Evolutionary conservation across 2,797 vertebrate species (phyloP), one percentile per base, ranked within the genome.

Genomic region (Paedocypris micromegethes): DNA sequence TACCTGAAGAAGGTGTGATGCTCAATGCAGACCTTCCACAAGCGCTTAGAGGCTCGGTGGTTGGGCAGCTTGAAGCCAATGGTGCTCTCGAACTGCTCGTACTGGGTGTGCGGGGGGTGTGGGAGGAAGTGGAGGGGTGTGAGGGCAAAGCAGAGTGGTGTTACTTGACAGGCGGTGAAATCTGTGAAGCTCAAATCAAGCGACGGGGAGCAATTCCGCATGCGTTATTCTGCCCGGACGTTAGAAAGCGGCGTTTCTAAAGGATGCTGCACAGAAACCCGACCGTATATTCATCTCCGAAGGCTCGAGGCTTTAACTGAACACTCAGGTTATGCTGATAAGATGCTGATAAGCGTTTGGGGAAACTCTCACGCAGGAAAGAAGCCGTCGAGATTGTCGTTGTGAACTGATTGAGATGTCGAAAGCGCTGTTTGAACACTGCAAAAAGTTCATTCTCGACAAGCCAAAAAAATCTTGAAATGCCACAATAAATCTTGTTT

Each of bases 1-100:
- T 88, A 98, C 96, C 96, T 96, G 91, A 98, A 98, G 85, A 98
- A 98, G 3, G 96, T 98, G 86, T 98, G 96, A 79, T 98, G 94
- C 82, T 98, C 96, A 73, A 98, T 98, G 94, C 96, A 98, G 90
- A 98, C 96, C 82, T 98, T 98, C 96, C 96, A 98, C 81, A 98
- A 84, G 74, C 96, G 91, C 86, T 98, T 98, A 64, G 96, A 97
- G 0, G 96, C 96, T 83, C 96, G 92, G 77, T 98, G 96, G 88
- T 98, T 98, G 73, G 96, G 96, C 81, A 98, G 90, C 86, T 98
- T 98, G 88, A 98, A 98, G 85, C 96, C 96, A 81, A 98, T 98
- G 78, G 96, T 98, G 88, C 96, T 98, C 86, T 98, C 96, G 87
- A 91, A 91, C 85, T 91, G 90, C 84, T 91, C 90, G 58, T 90